phyloP scores from a whole-genome alignment of 2,797 vertebrate genomes.

The Parotocinclus haroldoi region DNA sequence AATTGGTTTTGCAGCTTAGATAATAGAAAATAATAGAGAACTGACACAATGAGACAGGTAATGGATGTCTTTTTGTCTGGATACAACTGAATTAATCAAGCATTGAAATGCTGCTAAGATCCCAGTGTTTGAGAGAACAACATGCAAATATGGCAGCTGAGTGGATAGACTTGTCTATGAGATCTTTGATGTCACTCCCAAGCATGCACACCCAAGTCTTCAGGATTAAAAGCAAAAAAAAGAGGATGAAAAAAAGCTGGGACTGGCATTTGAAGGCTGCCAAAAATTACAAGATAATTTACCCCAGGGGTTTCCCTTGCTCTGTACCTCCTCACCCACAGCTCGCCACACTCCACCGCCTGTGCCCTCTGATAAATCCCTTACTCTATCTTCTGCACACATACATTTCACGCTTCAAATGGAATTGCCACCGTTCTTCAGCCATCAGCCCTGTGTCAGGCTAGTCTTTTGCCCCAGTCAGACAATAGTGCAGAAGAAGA shows the following conservation, averaged over 20 bases:
- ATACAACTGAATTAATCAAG: no score
- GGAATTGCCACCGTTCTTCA: slow-evolving; percentile 65
- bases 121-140: neutral
- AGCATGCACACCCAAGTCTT: no score
- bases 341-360: slow-evolving; percentile 3
- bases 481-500: slow-evolving; percentile 67
- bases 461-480: slow-evolving; percentile 65
- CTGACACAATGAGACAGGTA: no score
- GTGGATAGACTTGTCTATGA: no score
- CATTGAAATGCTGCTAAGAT: no score
- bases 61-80: no score
- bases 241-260: no score
- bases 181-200: no score
- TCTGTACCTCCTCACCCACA: slow-evolving; percentile 14
- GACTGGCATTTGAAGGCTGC: no score
- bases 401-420: slow-evolving; percentile 64
- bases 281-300: slow-evolving; percentile 27
- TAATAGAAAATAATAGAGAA: no score
- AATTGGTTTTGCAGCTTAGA: no score
- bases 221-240: no score
- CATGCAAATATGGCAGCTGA: neutral
- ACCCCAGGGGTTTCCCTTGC: neutral
- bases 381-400: slow-evolving; percentile 17
- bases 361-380: slow-evolving; percentile 32
- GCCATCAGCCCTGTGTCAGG: slow-evolving; percentile 64